Conservation (phyloP, 2,113 vertebrate genomes). For the Tetraodon nigroviridis region DNA sequence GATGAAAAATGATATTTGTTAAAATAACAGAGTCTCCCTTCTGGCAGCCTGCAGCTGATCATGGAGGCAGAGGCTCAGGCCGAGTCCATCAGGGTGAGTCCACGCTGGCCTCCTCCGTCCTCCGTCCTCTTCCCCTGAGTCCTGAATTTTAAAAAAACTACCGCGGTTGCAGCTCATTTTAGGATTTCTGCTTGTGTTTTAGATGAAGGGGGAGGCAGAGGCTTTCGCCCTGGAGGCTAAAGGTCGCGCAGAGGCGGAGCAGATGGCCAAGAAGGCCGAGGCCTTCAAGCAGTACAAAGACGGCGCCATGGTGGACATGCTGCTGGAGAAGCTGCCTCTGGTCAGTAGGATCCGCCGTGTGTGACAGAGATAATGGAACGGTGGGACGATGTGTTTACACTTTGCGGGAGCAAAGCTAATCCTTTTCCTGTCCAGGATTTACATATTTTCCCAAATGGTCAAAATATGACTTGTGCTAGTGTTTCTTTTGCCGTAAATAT, state of each 20-base stretch:
- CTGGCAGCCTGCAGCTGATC: conserved; percentile 79
- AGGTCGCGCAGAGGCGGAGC: conserved; percentile 84
- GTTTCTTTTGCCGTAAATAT: too few relatives aligned
- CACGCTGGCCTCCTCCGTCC: too few relatives aligned
- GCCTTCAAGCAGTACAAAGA: conserved; percentile 88
- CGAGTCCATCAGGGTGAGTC: conserved; percentile 81
- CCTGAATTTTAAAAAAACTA: too few relatives aligned
- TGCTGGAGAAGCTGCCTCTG: conserved; percentile 87
- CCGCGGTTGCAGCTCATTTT: background rate
- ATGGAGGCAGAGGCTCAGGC: conserved; percentile 90
- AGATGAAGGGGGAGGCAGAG: conserved; percentile 87
- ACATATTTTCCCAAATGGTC: too few relatives aligned
- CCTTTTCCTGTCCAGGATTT: background rate
- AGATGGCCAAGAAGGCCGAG: conserved; percentile 89
- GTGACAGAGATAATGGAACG: background rate
- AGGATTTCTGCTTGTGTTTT: background rate
- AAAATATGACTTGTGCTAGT: too few relatives aligned
- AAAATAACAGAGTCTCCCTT: background rate
- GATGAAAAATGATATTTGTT: background rate
- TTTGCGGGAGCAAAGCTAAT: background rate
- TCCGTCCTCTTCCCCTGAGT: too few relatives aligned
- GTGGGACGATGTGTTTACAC: too few relatives aligned
- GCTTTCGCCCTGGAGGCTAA: conserved; percentile 84
- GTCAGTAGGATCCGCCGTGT: conserved; percentile 57
- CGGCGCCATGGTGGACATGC: conserved; percentile 89